Conservation (phyloP, 2,797 vertebrate species). For the Pseudomugil gertrudae region DNA sequence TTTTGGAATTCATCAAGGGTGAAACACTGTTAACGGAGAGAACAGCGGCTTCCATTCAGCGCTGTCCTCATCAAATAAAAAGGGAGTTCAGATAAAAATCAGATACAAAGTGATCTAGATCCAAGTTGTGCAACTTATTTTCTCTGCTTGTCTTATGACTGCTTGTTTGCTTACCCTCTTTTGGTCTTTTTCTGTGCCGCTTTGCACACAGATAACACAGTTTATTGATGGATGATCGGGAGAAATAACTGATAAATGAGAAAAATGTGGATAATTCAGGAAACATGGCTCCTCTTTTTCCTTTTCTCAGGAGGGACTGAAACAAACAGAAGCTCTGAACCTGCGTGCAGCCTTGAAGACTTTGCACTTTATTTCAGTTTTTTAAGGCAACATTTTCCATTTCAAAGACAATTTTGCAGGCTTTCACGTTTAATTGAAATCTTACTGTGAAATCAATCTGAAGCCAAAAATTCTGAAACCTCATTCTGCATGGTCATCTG, state of each 20-base stretch:
- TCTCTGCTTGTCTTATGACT: slow-evolving; percentile 58
- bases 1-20: slow-evolving; percentile 37
- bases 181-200: slow-evolving; percentile 8
- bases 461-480: neutral
- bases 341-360: neutral
- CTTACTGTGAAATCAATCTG: neutral
- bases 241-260: neutral
- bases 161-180: slow-evolving; percentile 23
- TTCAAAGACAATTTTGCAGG: neutral
- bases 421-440: neutral
- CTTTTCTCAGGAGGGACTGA: neutral
- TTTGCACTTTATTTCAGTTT: neutral
- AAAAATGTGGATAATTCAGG: neutral
- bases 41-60: slow-evolving; percentile 60
- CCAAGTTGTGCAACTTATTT: slow-evolving; percentile 36
- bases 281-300: neutral
- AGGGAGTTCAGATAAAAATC: slow-evolving; percentile 44
- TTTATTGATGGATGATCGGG: neutral
- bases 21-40: slow-evolving; percentile 35
- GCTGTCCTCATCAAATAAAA: slow-evolving; percentile 22
- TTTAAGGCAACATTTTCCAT: neutral
- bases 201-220: neutral
- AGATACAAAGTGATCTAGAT: slow-evolving; percentile 34
- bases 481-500: no score
- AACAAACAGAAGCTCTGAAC: no score